Conservation (phyloP, 2,888 invertebrate species). For the Bursaphelenchus okinawaensis region DNA sequence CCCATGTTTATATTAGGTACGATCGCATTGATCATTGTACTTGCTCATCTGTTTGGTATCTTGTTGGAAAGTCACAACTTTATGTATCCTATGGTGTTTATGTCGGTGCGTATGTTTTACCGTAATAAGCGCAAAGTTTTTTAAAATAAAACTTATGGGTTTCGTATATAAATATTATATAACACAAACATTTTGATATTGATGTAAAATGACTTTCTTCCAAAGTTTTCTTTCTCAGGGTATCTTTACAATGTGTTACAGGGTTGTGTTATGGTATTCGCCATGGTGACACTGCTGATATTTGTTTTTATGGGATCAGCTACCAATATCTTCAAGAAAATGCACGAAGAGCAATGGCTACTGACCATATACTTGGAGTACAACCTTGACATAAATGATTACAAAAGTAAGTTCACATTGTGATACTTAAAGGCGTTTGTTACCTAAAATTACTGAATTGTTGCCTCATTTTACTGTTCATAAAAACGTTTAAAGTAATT, state of each 20-base stretch:
- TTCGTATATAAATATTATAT: no score
- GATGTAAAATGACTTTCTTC: no score
- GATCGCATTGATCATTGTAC: not conserved
- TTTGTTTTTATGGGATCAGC: slow-evolving; percentile 8
- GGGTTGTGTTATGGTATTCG: not conserved
- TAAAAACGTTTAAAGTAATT: no score
- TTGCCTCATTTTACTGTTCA: no score
- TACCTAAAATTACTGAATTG: no score
- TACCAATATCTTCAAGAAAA: not conserved
- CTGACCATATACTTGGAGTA: not conserved
- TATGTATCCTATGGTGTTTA: not conserved
- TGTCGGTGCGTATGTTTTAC: not conserved
- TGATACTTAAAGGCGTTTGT: no score
- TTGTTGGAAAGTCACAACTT: not conserved
- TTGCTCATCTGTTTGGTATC: not conserved
- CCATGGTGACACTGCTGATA: not conserved
- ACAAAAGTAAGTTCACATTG: not conserved
- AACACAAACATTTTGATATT: no score
- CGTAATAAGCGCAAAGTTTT: no score
- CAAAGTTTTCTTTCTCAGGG: no score
- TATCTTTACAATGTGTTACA: no score
- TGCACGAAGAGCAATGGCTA: slow-evolving; percentile 4
- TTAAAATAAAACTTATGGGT: no score
- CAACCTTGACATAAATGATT: slow-evolving; percentile 1
- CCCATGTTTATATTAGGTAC: not conserved